Evolutionary conservation across 2,113 vertebrate genomes (phyloP).

Genomic region (Nyctereutes procyonoides): DNA sequence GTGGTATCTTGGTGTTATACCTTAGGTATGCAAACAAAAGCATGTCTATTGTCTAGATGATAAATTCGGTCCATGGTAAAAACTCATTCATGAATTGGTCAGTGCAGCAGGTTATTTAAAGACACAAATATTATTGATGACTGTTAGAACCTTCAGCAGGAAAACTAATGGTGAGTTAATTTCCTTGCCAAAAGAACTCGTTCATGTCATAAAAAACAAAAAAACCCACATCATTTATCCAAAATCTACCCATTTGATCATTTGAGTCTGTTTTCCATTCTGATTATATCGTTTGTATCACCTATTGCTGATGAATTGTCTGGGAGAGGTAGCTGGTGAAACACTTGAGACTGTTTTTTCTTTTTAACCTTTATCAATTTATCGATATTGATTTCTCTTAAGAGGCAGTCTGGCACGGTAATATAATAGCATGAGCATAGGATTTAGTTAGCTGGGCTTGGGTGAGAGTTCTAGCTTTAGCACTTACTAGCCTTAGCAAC

Average conservation of each 20-base stretch:
- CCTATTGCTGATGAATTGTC: background rate
- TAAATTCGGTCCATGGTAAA: background rate
- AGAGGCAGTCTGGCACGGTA: background rate
- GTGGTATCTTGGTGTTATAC: background rate
- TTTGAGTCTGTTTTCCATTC: constrained; percentile 9
- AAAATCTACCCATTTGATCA: background rate
- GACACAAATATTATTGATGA: background rate
- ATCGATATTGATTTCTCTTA: background rate
- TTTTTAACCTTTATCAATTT: background rate
- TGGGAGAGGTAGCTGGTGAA: background rate
- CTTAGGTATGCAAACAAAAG: background rate
- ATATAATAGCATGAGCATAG: background rate
- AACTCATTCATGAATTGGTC: background rate
- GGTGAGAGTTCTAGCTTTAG: background rate
- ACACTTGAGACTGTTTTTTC: background rate
- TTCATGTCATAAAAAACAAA: constrained; percentile 17
- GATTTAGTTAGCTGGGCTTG: background rate
- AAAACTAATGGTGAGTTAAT: background rate
- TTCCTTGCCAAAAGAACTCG: background rate
- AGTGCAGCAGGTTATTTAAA: background rate
- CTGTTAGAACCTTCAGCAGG: background rate
- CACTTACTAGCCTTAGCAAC: background rate
- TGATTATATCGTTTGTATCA: background rate
- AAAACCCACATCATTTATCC: background rate
- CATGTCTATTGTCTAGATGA: background rate